Evolutionary conservation across 2,113 vertebrate genomes (phyloP).

Genomic region (Ardeotis arabs): DNA sequence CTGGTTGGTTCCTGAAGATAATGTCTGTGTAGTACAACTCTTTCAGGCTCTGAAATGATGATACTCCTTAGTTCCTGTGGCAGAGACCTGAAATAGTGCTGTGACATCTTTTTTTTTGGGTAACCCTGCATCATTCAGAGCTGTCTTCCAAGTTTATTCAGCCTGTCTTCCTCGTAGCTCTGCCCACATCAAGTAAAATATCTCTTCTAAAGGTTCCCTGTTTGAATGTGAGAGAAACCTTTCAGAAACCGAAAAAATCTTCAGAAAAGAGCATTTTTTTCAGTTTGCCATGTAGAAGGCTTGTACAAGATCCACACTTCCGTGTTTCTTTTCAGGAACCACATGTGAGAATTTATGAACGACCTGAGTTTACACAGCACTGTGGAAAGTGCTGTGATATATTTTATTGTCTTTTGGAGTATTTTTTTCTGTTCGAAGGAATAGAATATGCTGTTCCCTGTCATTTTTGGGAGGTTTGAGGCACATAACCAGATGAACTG

Average conservation of each 20-base stretch:
- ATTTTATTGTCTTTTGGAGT: background rate
- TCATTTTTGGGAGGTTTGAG: background rate
- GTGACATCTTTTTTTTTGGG: background rate
- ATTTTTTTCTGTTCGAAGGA: background rate
- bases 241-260: background rate
- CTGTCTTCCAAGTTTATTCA: background rate
- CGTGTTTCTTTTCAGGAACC: conserved; percentile 4
- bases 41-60: background rate
- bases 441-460: conserved; percentile 20
- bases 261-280: background rate
- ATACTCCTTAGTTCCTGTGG: background rate
- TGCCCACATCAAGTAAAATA: background rate
- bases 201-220: background rate
- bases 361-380: background rate
- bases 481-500: background rate
- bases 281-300: background rate
- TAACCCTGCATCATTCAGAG: background rate
- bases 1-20: background rate
- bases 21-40: background rate
- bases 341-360: background rate
- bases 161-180: background rate
- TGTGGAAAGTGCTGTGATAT: background rate
- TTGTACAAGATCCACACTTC: background rate
- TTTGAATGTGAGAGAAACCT: background rate
- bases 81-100: background rate